Evolutionary conservation across 2,113 vertebrate species (phyloP).

Genomic region (Pachyramphus minor): DNA sequence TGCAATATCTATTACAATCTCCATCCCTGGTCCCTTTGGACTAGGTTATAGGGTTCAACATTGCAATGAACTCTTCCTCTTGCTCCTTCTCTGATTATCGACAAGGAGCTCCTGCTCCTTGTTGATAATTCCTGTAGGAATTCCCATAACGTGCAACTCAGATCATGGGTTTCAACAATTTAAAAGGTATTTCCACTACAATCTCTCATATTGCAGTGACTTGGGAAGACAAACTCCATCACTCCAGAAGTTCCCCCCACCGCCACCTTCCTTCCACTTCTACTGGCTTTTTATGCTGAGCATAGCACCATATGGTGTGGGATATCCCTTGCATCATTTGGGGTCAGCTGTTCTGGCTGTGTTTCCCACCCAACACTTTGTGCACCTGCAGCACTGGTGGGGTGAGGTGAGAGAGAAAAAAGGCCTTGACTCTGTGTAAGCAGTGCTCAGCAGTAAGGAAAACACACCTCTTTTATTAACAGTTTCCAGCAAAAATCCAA

Average conservation of each 20-base stretch:
- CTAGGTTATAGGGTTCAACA: background rate
- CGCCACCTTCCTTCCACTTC: too few species aligned
- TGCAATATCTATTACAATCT: background rate
- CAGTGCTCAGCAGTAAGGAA: background rate
- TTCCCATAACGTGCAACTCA: background rate
- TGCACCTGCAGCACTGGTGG: background rate
- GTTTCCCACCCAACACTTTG: background rate
- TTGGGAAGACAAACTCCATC: background rate
- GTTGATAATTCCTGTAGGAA: too few species aligned
- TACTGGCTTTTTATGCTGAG: accelerated
- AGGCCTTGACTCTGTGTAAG: background rate
- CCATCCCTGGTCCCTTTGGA: background rate
- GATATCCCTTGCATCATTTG: background rate
- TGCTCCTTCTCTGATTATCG: background rate
- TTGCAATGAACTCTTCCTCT: background rate
- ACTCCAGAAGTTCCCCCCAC: too few species aligned
- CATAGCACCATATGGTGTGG: background rate
- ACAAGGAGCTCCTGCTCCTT: background rate
- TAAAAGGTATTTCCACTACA: background rate
- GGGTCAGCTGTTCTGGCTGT: background rate
- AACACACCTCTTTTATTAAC: background rate
- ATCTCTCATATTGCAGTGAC: accelerated
- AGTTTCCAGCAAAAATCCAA: background rate
- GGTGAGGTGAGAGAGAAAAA: background rate
- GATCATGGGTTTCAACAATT: background rate